Evolutionary conservation across 2,797 vertebrate species (phyloP).

Genomic region (Semotilus atromaculatus): DNA sequence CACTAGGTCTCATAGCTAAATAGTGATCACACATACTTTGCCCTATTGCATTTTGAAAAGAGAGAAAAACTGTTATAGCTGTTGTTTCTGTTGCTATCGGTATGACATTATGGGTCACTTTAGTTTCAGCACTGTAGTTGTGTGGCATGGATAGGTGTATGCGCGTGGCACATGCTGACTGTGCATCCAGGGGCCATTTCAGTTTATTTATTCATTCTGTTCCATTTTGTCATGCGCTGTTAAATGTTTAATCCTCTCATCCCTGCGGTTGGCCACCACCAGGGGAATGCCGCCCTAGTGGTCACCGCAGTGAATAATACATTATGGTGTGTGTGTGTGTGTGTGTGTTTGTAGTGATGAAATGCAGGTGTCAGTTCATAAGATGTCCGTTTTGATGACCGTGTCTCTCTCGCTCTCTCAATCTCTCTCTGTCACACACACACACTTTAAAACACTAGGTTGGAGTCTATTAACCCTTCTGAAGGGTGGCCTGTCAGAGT

Average conservation of each 20-base stretch:
- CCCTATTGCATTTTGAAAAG: neutral
- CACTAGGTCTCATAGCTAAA: slow-evolving; percentile 49
- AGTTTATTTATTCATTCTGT: slow-evolving; percentile 77
- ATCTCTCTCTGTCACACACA: slow-evolving; percentile 11
- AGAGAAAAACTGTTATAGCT: neutral
- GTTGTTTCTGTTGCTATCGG: slow-evolving; percentile 13
- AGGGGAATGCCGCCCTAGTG: slow-evolving; percentile 77
- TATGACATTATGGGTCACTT: slow-evolving; percentile 23
- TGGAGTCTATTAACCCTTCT: slow-evolving; percentile 51
- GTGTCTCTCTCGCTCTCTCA: slow-evolving; percentile 18
- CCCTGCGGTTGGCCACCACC: slow-evolving; percentile 73
- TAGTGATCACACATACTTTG: slow-evolving; percentile 40
- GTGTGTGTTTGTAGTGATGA: slow-evolving; percentile 54
- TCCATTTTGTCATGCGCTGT: slow-evolving; percentile 82
- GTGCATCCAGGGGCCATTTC: slow-evolving; percentile 63
- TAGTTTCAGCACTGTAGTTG: slow-evolving; percentile 21
- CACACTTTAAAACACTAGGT: slow-evolving; percentile 44
- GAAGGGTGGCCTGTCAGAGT: slow-evolving; percentile 53
- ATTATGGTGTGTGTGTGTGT: slow-evolving; percentile 71
- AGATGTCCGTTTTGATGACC: slow-evolving; percentile 67
- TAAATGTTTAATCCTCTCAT: slow-evolving; percentile 82
- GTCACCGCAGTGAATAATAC: slow-evolving; percentile 77
- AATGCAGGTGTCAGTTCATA: slow-evolving; percentile 71
- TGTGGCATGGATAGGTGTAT: slow-evolving; percentile 46
- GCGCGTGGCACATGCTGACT: slow-evolving; percentile 53